phyloP scores from a whole-genome alignment of 2,888 invertebrate species.

The Linyphia triangularis region DNA sequence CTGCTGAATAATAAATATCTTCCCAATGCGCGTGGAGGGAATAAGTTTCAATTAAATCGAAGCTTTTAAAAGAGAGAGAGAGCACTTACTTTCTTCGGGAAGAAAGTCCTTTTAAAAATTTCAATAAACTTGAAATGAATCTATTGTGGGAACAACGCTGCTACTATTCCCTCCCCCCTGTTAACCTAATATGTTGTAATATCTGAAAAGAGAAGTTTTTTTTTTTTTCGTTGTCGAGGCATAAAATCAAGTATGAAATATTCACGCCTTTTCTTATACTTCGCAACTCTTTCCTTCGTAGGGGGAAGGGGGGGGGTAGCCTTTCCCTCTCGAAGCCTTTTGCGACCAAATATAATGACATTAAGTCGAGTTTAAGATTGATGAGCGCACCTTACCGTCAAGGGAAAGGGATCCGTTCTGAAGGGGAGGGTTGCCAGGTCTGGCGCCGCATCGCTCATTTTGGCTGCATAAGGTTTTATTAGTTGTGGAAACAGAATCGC shows the following conservation, averaged over 20 bases:
- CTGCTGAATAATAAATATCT: slow-evolving; percentile 48
- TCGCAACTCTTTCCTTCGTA: slow-evolving; percentile 21
- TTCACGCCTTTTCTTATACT: slow-evolving; percentile 72
- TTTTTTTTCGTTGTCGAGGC: slow-evolving; percentile 37
- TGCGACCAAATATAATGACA: slow-evolving; percentile 75
- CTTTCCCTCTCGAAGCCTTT: slow-evolving; percentile 56
- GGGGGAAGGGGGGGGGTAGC: not conserved
- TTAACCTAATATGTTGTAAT: slow-evolving; percentile 73
- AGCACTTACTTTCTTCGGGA: not conserved
- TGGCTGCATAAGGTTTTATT: too few relatives aligned
- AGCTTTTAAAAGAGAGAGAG: slow-evolving; percentile 32
- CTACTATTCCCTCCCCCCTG: not conserved
- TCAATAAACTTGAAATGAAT: slow-evolving; percentile 67
- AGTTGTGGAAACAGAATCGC: too few relatives aligned
- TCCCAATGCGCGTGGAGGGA: slow-evolving; percentile 21
- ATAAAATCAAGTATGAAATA: slow-evolving; percentile 74
- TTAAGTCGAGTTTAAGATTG: slow-evolving; percentile 75
- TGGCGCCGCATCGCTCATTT: slow-evolving; percentile 25
- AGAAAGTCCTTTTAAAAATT: slow-evolving; percentile 55
- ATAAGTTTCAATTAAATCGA: slow-evolving; percentile 75
- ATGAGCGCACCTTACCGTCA: slow-evolving; percentile 70
- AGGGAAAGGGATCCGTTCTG: slow-evolving; percentile 22
- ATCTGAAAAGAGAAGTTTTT: slow-evolving; percentile 25
- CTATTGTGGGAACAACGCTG: slow-evolving; percentile 53
- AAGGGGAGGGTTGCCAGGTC: not conserved